Percentiles rank a stretch among this genome's conserved stretches.
Evolutionary conservation across 2,888 invertebrate species (phyloP).

Genomic region (Troilus luridus): DNA sequence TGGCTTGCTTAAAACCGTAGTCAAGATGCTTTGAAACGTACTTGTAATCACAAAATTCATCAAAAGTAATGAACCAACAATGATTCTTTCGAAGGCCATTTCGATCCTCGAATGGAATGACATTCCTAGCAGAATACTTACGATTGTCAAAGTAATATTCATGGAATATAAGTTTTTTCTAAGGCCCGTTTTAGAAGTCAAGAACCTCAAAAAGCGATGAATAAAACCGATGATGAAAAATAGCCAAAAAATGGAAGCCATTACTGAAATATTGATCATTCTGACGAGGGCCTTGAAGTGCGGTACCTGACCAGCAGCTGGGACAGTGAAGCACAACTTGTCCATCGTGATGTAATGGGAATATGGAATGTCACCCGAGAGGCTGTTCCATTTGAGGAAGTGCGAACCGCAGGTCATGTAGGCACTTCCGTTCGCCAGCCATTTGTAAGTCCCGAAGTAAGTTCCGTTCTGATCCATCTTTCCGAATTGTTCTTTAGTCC

Average conservation of each 20-base stretch:
- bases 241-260: background rate
- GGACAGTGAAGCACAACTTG: conserved; percentile 18
- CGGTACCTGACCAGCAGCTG: background rate
- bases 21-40: conserved; percentile 2
- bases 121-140: conserved; percentile 3
- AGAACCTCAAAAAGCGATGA: background rate
- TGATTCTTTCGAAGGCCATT: background rate
- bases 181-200: background rate
- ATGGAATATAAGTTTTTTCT: background rate
- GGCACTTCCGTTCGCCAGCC: conserved; percentile 21
- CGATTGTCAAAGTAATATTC: conserved; percentile 9
- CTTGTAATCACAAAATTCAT: conserved; percentile 25
- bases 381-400: conserved; percentile 10
- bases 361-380: conserved; percentile 4
- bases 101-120: background rate
- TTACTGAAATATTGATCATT: background rate
- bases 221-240: background rate
- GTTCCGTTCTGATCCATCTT: background rate
- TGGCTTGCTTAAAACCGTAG: conserved; percentile 16
- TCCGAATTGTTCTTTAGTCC: background rate
- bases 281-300: conserved; percentile 38
- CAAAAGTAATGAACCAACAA: background rate
- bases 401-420: conserved; percentile 43
- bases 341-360: conserved; percentile 40
- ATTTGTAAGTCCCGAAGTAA: background rate